phyloP scores from a whole-genome alignment of 1,140 invertebrate species.

The Ceratosolen fusciceps region DNA sequence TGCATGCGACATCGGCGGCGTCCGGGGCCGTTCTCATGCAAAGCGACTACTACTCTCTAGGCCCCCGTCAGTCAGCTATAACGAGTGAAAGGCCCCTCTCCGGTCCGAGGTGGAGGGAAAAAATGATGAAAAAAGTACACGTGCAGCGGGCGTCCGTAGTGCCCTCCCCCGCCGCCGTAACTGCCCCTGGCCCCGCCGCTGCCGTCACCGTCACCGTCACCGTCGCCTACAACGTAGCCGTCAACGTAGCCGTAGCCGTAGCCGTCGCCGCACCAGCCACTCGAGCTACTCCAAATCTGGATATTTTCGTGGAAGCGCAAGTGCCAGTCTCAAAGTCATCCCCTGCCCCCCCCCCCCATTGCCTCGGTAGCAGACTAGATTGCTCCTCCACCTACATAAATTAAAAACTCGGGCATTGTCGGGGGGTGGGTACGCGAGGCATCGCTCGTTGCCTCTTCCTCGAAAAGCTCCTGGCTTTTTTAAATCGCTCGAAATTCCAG shows the following conservation, averaged over 20 bases:
- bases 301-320: background rate
- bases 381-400: slow-evolving; percentile 1
- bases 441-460: too few species aligned
- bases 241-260: slow-evolving; percentile 2
- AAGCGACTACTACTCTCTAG: background rate
- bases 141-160: too few species aligned
- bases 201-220: too few species aligned
- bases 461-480: slow-evolving; percentile 19
- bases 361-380: background rate
- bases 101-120: background rate
- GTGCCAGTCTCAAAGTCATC: background rate
- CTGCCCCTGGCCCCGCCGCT: too few species aligned
- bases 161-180: too few species aligned
- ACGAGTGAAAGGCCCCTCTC: slow-evolving; percentile 4
- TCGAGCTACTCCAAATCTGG: background rate
- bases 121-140: background rate
- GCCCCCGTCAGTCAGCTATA: background rate
- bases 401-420: slow-evolving; percentile 20
- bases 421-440: background rate
- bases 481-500: slow-evolving; percentile 42
- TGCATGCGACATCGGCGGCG: background rate
- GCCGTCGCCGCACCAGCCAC: background rate
- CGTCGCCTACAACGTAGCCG: too few species aligned
- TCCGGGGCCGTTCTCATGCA: background rate
- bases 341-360: background rate